Base-by-base conservation (phyloP, 2,888 invertebrate genomes). In the Pseudococcus longispinus region DNA sequence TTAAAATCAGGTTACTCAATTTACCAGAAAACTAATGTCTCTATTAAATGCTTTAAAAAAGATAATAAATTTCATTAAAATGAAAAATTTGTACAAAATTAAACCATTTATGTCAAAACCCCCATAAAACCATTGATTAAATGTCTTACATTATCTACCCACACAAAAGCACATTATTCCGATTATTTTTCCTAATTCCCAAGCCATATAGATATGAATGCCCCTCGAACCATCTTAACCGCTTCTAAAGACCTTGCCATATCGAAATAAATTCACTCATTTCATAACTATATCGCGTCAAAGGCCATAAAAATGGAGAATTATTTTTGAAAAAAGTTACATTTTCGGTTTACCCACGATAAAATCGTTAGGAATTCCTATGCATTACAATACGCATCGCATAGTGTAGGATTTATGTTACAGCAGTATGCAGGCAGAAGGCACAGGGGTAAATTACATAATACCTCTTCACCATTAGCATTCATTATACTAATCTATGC, bases 401-500 rank as follows among this genome's bases (percentile, higher is more conserved):
- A 18, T 15, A 29, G 70, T 29, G 70, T 70, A 65, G 65, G 26
- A 65, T 65, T 26, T 26, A 65, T 26, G 65, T 18, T 70, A 2
- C 26, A 11, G n/a, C 55, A 11, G 26, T 32, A 70, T 18, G 26
- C 20, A 26, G 13, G 26, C 23, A 70, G 29, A 18, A 70, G 13
- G 15, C 23, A 5, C 5, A 9, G 18, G 5, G 29, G 29, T 1
- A 70, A 29, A 70, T 70, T 70, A 70, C 70, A 70, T 70, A 70
- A 70, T 70, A 70, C 70, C 18, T 32, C 70, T 29, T 70, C 29
- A 18, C 70, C 70, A 70, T 70, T 70, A 70, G 70, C 70, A 70
- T 70, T 70, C 70, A 70, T 70, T 70, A 70, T 70, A 70, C 70
- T 70, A 70, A 70, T 70, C 70, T 70, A 70, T 29, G 70, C 29